phyloP scores from a whole-genome alignment of 2,888 invertebrate species.

The Eupithecia dodoneata region DNA sequence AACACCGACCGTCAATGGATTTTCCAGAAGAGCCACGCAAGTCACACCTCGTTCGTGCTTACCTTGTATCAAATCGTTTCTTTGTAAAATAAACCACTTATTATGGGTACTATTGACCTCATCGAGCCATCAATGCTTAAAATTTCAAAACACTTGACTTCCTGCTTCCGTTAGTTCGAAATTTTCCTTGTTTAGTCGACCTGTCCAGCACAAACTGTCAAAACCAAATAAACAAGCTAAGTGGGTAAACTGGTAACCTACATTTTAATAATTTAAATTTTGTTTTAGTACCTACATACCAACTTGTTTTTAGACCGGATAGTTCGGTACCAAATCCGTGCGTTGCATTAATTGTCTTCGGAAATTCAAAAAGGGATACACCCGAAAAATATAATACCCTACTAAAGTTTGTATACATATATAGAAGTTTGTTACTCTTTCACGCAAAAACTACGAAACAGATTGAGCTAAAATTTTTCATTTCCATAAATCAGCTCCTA shows the following conservation, averaged over 20 bases:
- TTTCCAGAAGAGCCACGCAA: slow-evolving; percentile 15
- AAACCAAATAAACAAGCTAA: neutral
- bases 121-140: slow-evolving; percentile 22
- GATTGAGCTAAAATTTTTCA: too few species aligned
- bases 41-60: slow-evolving; percentile 17
- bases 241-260: neutral
- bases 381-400: neutral
- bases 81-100: slow-evolving; percentile 38
- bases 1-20: slow-evolving; percentile 5
- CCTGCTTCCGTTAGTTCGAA: slow-evolving; percentile 44
- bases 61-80: slow-evolving; percentile 40
- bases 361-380: neutral
- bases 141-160: slow-evolving; percentile 54
- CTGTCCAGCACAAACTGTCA: slow-evolving; percentile 9
- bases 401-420: too few species aligned
- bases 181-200: slow-evolving; percentile 43
- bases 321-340: neutral
- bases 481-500: too few species aligned
- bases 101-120: slow-evolving; percentile 39
- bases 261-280: neutral
- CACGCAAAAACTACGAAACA: too few species aligned
- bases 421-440: too few species aligned
- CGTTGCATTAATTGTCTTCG: neutral
- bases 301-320: neutral
- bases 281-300: neutral